Base-by-base conservation (phyloP, 2,797 vertebrate genomes). In the Halcyon smyrnensis region DNA sequence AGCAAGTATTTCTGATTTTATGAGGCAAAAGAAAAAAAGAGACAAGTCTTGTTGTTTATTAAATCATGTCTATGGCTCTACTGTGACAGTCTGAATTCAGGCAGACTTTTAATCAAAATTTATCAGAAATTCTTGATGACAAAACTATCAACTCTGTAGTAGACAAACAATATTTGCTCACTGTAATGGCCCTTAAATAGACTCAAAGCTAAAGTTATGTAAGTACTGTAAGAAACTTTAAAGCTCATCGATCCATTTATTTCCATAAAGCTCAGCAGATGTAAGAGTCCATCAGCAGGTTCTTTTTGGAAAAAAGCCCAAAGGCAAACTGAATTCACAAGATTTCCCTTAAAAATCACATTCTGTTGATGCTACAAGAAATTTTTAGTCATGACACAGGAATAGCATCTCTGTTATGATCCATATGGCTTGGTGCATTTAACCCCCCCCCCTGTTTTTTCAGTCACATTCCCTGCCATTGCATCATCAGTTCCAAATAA, bases 341-440 rank as follows among this genome's bases (percentile, higher is more conserved):
- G 71, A 68, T 74, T 92, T 87, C 87, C 73, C 70, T 77, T 83
- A 83, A 87, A 46, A 84, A 89, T 53, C 2, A 4, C n/a, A 70
- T 87, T 91, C 79, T 93, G 79, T 87, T 95, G 89, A 87, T 81
- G 73, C 30, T 85, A 74, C 68, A 57, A 81, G 81, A 74, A 87
- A 60, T 65, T 75, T 96, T 91, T 87, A 92, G 82, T 89, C 89
- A 83, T 8, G 54, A 91, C 79, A 71, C 86, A 89, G 65, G 79
- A 94, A 92, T 24, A 92, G 69, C 51, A 83, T 88, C 76, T 62
- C 64, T 53, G n/a, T 75, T 84, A 81, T n/a, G 54, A 91, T 81
- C 87, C 84, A 96, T 78, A 79, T 93, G 91, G 73, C 41, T 92
- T 37, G 51, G 32, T 30, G 65, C 30, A 87, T 70, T 86, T 54